Evolutionary conservation across 2,113 vertebrate genomes (phyloP), one percentile per base, ranked within the genome.

Genomic region (Passer domesticus): DNA sequence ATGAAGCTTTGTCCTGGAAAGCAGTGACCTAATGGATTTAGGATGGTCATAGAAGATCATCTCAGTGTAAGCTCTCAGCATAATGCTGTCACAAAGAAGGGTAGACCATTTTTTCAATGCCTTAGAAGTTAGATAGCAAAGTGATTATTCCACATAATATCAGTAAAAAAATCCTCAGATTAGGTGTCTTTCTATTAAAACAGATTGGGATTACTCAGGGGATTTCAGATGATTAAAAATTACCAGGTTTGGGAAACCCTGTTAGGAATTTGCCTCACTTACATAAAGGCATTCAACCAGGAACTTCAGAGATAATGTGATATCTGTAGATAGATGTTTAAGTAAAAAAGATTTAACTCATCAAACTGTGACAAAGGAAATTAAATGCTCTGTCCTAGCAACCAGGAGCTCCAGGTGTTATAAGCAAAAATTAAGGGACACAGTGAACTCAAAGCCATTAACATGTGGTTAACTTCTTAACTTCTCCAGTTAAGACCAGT

Each of bases 1-100:
- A 90, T 81, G 86, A 93, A 73, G 21, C 52, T 90, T 90, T 80
- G 64, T 93, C 83, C 52, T 95, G 86, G 68, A 90, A 93, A 87
- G 52, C 76, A 78, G 68, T 55, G 47, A 83, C 86, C 86, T 81
- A 60, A 70, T 60, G 56, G 73, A 43, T 92, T 95, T 92, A 89
- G 89, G 80, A 67, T 84, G 76, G 47, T 87, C 64, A 27, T 3
- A 64, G 62, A 66, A 52, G 63, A 77, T 86, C 83, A 35, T 59
- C 83, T 92, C 63, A 28, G 68, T 59, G 35, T 77, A 68, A 88
- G 33, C 76, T 80, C 79, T 86, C 33, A n/a, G 43, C 13, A 27
- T 30, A 69, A 69, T 27, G n/a, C 75, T 90, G n/a, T 88, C 35
- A 63, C 55, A 77, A 52, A 49, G n/a, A 82, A 83, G 18, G 6